Evolutionary conservation across 2,113 vertebrate species (phyloP), one percentile per base, ranked within the genome.

Genomic region (Aplodontia rufa): DNA sequence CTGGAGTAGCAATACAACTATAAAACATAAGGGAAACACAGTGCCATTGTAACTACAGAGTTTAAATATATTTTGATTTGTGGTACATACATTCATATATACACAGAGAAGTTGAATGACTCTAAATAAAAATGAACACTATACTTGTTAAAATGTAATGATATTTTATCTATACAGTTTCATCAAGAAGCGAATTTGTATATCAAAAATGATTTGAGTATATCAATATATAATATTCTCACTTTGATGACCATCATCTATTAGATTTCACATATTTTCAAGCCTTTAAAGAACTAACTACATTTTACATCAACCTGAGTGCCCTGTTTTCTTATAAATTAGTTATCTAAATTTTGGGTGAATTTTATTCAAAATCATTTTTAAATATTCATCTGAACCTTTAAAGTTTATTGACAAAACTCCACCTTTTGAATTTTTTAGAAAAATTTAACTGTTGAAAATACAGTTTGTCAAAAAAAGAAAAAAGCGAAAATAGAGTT

Each of bases 401-500:
- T 85, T 55, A 68, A 22, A n/a, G n/a, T 58, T 3, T 12, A 49
- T 22, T 87, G 22, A 72, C 30, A 78, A 90, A 76, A 47, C 3
- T 64, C 85, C 19, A 64, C 3, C 6, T 81, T 74, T 75, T 71
- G n/a, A 93, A 91, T 45, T 1, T 53, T 62, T 80, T 20, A 75
- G 37, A 6, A 28, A 88, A 76, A 58, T 86, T 60, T 85, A 64
- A 35, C 20, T 80, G 81, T 42, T 85, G 68, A 95, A 97, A 95
- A 96, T 47, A 13, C 81, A 76, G 26, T 69, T 69, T 91, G 14
- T 1, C 81, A 58, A 85, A 76, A n/a, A n/a, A n/a, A n/a, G n/a
- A n/a, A n/a, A n/a, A n/a, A n/a, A n/a, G n/a, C n/a, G 68, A 95
- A 97, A 95, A 96, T 47, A 13, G 79, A 76, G 26, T 69, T 69